phyloP scores from a whole-genome alignment of 2,797 vertebrate genomes.

The Falco biarmicus region DNA sequence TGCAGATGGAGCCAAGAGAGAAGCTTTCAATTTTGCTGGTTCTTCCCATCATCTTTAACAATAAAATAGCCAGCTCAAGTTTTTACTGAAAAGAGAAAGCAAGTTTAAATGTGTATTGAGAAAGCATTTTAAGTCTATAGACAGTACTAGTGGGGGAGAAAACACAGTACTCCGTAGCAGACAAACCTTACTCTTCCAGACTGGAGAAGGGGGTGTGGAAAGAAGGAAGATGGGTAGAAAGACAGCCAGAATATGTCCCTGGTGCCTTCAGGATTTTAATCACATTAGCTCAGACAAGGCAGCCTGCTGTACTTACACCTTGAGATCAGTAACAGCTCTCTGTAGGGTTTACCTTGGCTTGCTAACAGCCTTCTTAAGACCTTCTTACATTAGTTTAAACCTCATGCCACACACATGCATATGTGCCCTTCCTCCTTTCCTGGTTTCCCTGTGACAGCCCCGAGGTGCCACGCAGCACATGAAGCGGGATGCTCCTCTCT shows the following conservation, averaged over 20 bases:
- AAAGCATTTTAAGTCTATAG: background rate
- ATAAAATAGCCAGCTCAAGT: background rate
- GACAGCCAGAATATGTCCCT: background rate
- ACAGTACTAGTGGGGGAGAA: background rate
- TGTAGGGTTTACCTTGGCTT: background rate
- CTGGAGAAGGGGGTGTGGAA: background rate
- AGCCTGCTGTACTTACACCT: background rate
- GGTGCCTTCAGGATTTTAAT: background rate
- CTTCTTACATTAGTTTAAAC: background rate
- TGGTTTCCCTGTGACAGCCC: background rate
- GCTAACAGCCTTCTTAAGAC: background rate
- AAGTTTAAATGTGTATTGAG: background rate
- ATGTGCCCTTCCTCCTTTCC: background rate
- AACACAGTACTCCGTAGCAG: background rate
- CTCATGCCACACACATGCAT: background rate
- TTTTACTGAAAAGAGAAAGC: background rate
- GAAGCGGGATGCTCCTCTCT: background rate
- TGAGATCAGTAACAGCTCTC: background rate
- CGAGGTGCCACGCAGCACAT: fast-evolving
- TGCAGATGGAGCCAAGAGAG: background rate
- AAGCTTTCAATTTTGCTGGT: background rate
- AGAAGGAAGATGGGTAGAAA: background rate
- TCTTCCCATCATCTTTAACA: background rate
- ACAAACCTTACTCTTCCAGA: background rate
- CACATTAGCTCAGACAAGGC: background rate